A percentile compares a stretch with the other conserved stretches of the same genome.
phyloP scores from a whole-genome alignment of 2,113 vertebrate species.

The Coreoperca whiteheadi region DNA sequence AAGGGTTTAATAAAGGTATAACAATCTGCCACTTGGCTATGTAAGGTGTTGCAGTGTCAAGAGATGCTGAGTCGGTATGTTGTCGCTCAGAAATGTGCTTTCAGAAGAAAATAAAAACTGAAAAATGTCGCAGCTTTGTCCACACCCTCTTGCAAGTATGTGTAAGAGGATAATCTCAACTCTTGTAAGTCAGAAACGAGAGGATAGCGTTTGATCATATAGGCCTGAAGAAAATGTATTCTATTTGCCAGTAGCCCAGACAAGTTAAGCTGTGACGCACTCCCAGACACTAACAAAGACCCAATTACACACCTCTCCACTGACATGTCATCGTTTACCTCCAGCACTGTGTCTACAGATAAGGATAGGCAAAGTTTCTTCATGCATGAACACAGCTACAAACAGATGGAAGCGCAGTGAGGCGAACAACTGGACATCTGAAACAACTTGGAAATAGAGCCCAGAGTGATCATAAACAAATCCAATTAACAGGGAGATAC shows the following conservation, averaged over 20 bases:
- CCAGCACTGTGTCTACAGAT: conserved; percentile 12
- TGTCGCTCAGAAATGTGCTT: conserved; percentile 48
- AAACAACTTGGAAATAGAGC: conserved; percentile 45
- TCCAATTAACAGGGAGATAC: conserved; percentile 13
- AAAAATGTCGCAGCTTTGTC: conserved; percentile 13
- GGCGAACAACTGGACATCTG: conserved; percentile 49
- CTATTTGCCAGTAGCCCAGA: background rate
- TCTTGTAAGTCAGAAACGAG: too few relatives aligned
- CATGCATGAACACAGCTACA: conserved; percentile 37
- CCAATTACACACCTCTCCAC: conserved; percentile 37
- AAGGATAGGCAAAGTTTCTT: conserved; percentile 11
- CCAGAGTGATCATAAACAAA: conserved; percentile 49
- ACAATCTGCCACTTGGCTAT: conserved; percentile 6
- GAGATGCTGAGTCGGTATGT: conserved; percentile 37
- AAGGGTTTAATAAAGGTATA: conserved; percentile 12
- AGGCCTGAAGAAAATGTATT: background rate
- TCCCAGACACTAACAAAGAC: conserved; percentile 29
- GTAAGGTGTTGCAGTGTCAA: conserved; percentile 44
- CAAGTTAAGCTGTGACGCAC: conserved; percentile 13
- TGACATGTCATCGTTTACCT: conserved; percentile 38
- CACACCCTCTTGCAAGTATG: conserved; percentile 27
- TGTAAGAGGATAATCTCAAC: conserved; percentile 3
- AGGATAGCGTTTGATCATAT: too few relatives aligned
- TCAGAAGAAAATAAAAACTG: background rate
- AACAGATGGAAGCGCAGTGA: conserved; percentile 54